Evolutionary conservation across 2,113 vertebrate genomes (phyloP).

Genomic region (Strix aluco): DNA sequence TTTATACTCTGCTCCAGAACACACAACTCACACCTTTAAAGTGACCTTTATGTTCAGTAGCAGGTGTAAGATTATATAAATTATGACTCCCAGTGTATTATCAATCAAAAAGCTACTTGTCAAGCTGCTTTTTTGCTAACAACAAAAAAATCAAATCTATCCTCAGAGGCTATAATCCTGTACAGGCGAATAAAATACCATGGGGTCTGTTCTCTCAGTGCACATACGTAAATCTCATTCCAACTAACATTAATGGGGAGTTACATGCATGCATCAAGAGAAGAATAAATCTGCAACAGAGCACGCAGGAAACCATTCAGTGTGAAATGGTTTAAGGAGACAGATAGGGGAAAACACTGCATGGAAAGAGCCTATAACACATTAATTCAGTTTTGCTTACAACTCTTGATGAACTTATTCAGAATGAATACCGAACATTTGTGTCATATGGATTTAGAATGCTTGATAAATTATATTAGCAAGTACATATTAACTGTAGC

Average conservation of each 20-base stretch:
- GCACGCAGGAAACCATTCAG: conserved; percentile 25
- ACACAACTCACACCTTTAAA: conserved; percentile 60
- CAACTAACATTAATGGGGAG: conserved; percentile 56
- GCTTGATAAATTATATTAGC: conserved; percentile 34
- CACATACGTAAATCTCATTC: conserved; percentile 69
- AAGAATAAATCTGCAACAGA: conserved; percentile 58
- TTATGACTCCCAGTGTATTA: conserved; percentile 71
- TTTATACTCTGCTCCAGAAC: conserved; percentile 34
- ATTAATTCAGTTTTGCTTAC: conserved; percentile 18
- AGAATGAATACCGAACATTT: not conserved
- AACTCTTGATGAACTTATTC: conserved; percentile 50
- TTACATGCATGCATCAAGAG: conserved; percentile 53
- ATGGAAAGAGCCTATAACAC: not conserved
- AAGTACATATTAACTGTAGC: conserved; percentile 13
- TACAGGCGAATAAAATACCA: conserved; percentile 64
- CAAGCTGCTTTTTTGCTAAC: conserved; percentile 64
- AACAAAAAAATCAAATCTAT: conserved; percentile 70
- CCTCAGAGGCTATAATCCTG: conserved; percentile 62
- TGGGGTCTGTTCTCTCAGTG: conserved; percentile 58
- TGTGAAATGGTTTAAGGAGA: conserved; percentile 50
- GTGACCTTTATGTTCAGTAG: conserved; percentile 68
- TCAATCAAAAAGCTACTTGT: conserved; percentile 72
- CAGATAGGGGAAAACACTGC: conserved; percentile 17
- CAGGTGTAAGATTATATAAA: conserved; percentile 72
- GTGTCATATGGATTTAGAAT: conserved; percentile 16